Evolutionary conservation across 2,888 invertebrate genomes (phyloP).

Genomic region (Sericinus montela): DNA sequence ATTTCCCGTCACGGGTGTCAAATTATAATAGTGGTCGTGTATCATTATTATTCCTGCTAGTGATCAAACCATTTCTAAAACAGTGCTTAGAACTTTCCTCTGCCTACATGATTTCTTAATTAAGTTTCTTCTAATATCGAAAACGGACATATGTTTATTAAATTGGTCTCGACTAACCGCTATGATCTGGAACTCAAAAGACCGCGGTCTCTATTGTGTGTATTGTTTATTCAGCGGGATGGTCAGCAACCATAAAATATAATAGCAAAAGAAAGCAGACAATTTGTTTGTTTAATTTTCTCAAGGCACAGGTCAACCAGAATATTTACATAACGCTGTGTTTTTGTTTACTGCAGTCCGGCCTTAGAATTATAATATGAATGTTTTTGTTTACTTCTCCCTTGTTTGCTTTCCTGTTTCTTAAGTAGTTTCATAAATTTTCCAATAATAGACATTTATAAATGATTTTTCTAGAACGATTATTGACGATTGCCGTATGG

Average conservation of each 20-base stretch:
- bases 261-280: not conserved
- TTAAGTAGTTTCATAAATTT: not conserved
- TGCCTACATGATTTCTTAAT: no score
- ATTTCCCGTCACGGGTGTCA: no score
- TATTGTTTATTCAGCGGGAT: not conserved
- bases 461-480: no score
- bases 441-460: no score
- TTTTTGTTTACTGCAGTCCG: slow-evolving; percentile 9
- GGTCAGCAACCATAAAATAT: not conserved
- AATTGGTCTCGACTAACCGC: not conserved
- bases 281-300: slow-evolving; percentile 7
- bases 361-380: slow-evolving; percentile 10
- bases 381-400: not conserved
- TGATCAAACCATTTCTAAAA: no score
- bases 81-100: no score
- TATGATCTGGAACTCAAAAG: slow-evolving; percentile 1
- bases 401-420: slow-evolving; percentile 7
- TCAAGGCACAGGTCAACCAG: slow-evolving; percentile 1
- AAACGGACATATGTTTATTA: not conserved
- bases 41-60: no score
- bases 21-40: no score
- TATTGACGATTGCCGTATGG: no score
- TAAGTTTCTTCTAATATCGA: no score
- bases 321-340: slow-evolving; percentile 7
- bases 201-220: not conserved